Evolutionary conservation across 2,113 vertebrate species (phyloP), one percentile per base, ranked within the genome.

Genomic region (Empidonax alnorum): DNA sequence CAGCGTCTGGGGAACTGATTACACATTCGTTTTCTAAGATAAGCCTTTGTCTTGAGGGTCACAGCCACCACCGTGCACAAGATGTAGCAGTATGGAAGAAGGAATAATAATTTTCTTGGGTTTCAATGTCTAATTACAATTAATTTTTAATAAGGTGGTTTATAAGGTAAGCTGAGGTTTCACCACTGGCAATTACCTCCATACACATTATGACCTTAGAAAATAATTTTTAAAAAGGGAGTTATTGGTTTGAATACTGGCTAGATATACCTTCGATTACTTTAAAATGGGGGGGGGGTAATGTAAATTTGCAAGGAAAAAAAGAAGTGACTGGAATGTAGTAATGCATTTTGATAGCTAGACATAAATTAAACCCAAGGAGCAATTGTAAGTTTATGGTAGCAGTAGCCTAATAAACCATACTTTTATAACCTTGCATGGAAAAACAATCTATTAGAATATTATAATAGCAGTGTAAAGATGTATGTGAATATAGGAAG

Each of bases 391-490:
- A 53, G n/a, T 95, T 93, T 84, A 87, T 81, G 62, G 63, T 25
- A 49, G 44, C 67, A 63, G 69, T 78, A 85, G 35, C 72, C 47
- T 93, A 92, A 95, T 96, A 94, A 96, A 89, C 84, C 73, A 92
- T 58, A 10, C 14, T 95, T 95, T 94, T 95, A 93, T 93, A 94
- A 89, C 76, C 90, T 72, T 83, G 41, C 56, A 41, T 28, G 41
- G 68, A 90, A 65, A 89, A 59, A 2, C 75, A 73, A 55, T 90
- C 46, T 82, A 46, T 79, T 76, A 47, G 44, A 87, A 56, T 75
- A 74, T 80, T 83, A 4, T 75, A 88, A 92, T 69, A 79, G 31
- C n/a, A 62, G 4, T 8, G 9, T 35, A n/a, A 76, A 68, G 74
- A 80, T 81, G 13, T 35, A 65, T 62, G 59, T 59, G 39, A 52